Base-by-base conservation (phyloP, 2,113 vertebrate genomes). In the Thermophis baileyi region DNA sequence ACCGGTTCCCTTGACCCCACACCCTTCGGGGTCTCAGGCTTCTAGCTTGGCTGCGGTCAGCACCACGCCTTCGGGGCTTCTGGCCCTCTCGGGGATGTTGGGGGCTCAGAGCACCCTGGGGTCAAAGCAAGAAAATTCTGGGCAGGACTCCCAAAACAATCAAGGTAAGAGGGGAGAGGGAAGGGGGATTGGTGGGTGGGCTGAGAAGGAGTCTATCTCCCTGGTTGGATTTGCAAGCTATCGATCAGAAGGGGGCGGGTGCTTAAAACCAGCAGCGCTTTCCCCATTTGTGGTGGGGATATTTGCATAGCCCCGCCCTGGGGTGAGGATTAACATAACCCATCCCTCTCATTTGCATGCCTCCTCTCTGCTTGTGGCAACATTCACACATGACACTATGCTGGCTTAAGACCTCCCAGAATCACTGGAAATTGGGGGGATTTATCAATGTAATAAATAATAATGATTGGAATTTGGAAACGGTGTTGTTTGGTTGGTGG, bases 51-150 rank as follows among this genome's bases (percentile, higher is more conserved):
- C 96, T 0, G 97, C 97, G 55, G 96, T 98, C 87, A 97, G 98
- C 6, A 94, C 55, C 55, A 57, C 98, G 12, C n/a, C 98, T 89
- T 97, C 98, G 0, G 98, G 98, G 89, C 98, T 98, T 40, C 96
- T 98, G 93, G 97, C 98, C 0, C 97, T 99, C 92, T 98, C 98
- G 0, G 98, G 98, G 44, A 98, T 98, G 0, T 93, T 99, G 93
- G 97, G 98, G 1, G 97, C 98, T 2, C 98, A 98, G 7, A 96
- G 98, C 2, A 98, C 98, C 96, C 97, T 99, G 35, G 97, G 97
- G 0, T 96, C 92, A 0, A 99, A 99, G 97, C 98, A 99, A 22
- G 98, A 99, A 25, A 98, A 98, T 86, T 98, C 96, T 89, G 97
- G 98, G 35, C 96, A 97, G 91, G 98, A 98, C 88, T 94, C 97